Conservation (phyloP, 2,888 invertebrate genomes). For the Drosophila mimica region DNA sequence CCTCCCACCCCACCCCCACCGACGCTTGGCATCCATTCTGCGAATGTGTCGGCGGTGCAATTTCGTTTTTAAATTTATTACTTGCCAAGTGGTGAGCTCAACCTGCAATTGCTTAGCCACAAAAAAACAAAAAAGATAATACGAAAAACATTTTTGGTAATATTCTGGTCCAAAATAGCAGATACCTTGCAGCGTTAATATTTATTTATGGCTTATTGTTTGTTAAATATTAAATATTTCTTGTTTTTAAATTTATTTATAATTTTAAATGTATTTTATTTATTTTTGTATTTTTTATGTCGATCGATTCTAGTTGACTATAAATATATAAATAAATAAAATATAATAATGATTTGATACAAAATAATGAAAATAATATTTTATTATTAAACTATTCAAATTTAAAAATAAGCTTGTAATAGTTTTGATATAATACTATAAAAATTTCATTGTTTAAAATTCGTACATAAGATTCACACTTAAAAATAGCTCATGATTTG, state of each 20-base stretch:
- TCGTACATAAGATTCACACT: too few species aligned
- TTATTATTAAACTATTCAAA: not conserved
- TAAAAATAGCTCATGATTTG: not conserved
- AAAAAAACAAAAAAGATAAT: slow-evolving; percentile 8
- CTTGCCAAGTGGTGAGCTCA: slow-evolving; percentile 20
- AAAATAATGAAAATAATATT: not conserved
- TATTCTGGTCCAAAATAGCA: not conserved
- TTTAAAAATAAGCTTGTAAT: not conserved
- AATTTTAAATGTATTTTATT: too few species aligned
- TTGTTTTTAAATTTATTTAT: too few species aligned
- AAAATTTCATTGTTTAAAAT: too few species aligned
- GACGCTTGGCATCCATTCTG: slow-evolving; percentile 29
- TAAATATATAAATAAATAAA: too few species aligned
- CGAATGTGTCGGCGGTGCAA: slow-evolving; percentile 47
- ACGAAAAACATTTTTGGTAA: not conserved
- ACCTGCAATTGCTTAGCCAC: slow-evolving; percentile 22
- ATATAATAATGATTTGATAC: not conserved
- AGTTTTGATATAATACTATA: not conserved
- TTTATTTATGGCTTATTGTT: not conserved
- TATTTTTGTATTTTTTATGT: too few species aligned
- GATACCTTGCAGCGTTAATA: slow-evolving; percentile 11
- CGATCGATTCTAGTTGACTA: too few species aligned
- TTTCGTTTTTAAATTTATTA: slow-evolving; percentile 57
- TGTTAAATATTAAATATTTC: too few species aligned
- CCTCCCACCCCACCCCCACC: not conserved